Percentiles rank a stretch among this genome's conserved stretches.
Conservation (phyloP, 1,140 invertebrate species). For the Trissolcus basalis region DNA sequence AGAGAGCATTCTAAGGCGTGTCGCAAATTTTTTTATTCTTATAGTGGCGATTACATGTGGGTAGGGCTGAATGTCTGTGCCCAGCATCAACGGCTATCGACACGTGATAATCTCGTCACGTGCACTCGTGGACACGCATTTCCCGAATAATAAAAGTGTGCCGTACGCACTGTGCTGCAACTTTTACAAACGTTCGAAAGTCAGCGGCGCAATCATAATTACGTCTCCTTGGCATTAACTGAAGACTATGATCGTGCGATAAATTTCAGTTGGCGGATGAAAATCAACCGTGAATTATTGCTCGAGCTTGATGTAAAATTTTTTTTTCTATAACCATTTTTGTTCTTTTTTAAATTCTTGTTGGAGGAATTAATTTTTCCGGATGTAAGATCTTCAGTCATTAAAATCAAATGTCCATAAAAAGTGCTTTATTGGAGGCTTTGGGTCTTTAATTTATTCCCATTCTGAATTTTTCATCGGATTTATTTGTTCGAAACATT, state of each 20-base stretch:
- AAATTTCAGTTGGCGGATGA: conserved; percentile 23
- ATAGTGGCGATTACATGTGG: conserved; percentile 6
- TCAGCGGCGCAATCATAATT: conserved; percentile 20
- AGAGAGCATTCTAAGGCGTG: conserved; percentile 31
- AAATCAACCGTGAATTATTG: conserved; percentile 21
- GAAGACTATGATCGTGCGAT: conserved; percentile 14
- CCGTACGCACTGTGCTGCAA: conserved; percentile 25
- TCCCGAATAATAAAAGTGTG: conserved; percentile 45
- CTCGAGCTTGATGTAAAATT: neutral
- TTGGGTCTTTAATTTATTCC: too few species aligned
- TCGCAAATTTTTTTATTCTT: conserved; percentile 18
- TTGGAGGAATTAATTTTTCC: too few species aligned
- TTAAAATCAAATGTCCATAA: too few species aligned
- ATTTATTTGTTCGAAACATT: too few species aligned
- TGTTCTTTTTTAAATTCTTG: too few species aligned
- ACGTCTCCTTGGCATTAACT: conserved; percentile 42
- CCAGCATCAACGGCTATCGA: conserved; percentile 7
- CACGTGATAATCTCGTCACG: conserved; percentile 45
- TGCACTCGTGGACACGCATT: conserved; percentile 43
- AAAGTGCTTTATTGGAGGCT: too few species aligned
- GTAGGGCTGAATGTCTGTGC: conserved; percentile 29
- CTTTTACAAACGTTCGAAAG: conserved; percentile 33
- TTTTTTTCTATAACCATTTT: too few species aligned
- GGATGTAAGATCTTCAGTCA: too few species aligned
- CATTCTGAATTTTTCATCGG: too few species aligned